Base-by-base conservation (phyloP, 2,888 invertebrate genomes). In the Pristionchus entomophagus region DNA sequence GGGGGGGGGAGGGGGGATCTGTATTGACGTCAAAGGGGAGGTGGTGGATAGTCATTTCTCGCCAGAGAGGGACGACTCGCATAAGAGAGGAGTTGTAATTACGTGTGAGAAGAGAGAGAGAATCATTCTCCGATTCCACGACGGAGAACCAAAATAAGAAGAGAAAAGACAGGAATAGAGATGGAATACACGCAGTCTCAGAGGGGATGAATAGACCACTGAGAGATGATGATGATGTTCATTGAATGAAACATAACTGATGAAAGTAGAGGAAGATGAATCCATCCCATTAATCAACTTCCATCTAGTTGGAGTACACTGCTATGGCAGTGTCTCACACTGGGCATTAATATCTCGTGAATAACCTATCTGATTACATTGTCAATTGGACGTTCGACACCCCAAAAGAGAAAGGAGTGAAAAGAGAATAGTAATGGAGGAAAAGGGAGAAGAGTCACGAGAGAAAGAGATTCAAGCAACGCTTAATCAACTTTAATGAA, bases 21-120 rank as follows among this genome's bases (percentile, higher is more conserved):
- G 73, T 73, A 73, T 73, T 73, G 73, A 73, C 73, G 73, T 73
- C 73, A 73, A 73, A 73, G 65, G 62, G 65, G 65, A 65, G 73
- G 73, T 73, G 73, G 73, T 73, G 41, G 73, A 73, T 73, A 73
- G 73, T 73, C 73, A 73, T 73, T 45, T 73, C 73, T 41, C 41
- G 41, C n/a, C 41, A 45, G 73, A 41, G 51, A 78, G n/a, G n/a
- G n/a, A n/a, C n/a, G n/a, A n/a, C n/a, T n/a, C 77, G 51, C 51
- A 78, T 73, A 73, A 45, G 73, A 73, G 73, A 73, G 73, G 45
- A 73, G 73, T 73, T 73, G 73, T 73, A 73, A 73, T 73, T 73
- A 73, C 73, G 78, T 78, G 78, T 51, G 78, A 78, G 51, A 32
- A 5, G 29, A 26, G 78, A 49, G 49, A 49, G 51, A 45, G 73